Base-by-base conservation (phyloP, 2,888 invertebrate genomes). In the Lasioglossum lativentre region DNA sequence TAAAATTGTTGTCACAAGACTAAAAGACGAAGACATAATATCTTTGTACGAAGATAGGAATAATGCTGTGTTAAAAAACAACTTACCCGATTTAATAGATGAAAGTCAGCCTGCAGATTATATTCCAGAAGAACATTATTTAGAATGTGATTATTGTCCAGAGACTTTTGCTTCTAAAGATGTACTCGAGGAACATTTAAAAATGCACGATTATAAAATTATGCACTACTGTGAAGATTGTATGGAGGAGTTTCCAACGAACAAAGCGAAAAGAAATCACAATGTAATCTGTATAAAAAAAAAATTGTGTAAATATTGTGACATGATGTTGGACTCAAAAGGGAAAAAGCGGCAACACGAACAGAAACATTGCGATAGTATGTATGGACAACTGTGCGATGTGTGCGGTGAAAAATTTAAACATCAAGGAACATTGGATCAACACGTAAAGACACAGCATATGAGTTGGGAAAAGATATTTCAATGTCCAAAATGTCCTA, bases 281-380 rank as follows among this genome's bases (percentile, higher is more conserved):
- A 94, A 93, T 63, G 89, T 92, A 0, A 88, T 89, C 1, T 95
- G 95, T 47, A 77, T 93, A 34, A 94, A 93, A 72, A 95, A 95
- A 72, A 76, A 95, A 6, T 84, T 94, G 45, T 95, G 95, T 82
- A 93, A 90, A 82, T 94, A 94, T 79, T 95, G 95, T 73, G 90
- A 93, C 42, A 76, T 89, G 14, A 83, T 94, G 66, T 85, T 94
- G 14, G 95, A 95, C 38, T 94, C 95, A 0, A 94, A 93, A 78
- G 95, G 95, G 0, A 95, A 95, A 52, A 95, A 95, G 71, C 90
- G 95, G 4, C 95, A 95, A 76, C 95, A 95, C 52, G 95, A 95
- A 66, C 95, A 95, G 34, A 95, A 95, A 76, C 95, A 95, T 82
- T 93, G 94, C 38, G 95, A 95, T 82, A 92, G 83, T 40, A 87